phyloP scores from a whole-genome alignment of 2,113 vertebrate genomes.

The Gnathonemus echidnorhynchus region DNA sequence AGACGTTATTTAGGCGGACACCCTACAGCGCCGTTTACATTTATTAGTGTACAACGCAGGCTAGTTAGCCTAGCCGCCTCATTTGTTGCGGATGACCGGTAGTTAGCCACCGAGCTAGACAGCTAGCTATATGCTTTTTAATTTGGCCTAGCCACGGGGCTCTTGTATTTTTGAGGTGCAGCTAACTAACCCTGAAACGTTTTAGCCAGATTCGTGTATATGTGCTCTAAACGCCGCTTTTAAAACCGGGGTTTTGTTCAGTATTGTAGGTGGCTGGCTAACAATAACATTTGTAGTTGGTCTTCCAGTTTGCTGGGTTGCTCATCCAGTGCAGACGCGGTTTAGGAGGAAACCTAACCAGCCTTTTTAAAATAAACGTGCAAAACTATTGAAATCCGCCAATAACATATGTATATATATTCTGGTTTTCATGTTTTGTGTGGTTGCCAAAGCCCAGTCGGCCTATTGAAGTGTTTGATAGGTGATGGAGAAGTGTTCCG shows the following conservation, averaged over 20 bases:
- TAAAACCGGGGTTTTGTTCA: background rate
- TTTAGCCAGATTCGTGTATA: background rate
- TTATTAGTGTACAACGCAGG: background rate
- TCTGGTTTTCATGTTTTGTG: background rate
- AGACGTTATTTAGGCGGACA: background rate
- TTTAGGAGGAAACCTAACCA: background rate
- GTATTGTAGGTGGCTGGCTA: background rate
- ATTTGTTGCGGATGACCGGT: background rate
- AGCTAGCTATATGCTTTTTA: background rate
- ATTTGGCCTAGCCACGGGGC: background rate
- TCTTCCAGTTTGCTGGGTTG: background rate
- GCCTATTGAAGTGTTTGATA: background rate
- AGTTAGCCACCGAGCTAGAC: background rate
- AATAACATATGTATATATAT: background rate
- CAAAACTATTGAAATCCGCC: background rate
- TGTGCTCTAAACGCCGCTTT: background rate
- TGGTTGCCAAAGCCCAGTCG: background rate
- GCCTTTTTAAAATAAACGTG: background rate
- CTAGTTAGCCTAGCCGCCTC: background rate
- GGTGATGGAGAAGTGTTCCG: background rate
- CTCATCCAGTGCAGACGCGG: background rate
- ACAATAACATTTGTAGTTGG: background rate
- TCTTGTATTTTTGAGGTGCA: background rate
- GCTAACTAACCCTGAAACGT: background rate
- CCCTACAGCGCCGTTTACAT: background rate